Evolutionary conservation across 2,797 vertebrate species (phyloP).

Genomic region (Psittacula derbiana): DNA sequence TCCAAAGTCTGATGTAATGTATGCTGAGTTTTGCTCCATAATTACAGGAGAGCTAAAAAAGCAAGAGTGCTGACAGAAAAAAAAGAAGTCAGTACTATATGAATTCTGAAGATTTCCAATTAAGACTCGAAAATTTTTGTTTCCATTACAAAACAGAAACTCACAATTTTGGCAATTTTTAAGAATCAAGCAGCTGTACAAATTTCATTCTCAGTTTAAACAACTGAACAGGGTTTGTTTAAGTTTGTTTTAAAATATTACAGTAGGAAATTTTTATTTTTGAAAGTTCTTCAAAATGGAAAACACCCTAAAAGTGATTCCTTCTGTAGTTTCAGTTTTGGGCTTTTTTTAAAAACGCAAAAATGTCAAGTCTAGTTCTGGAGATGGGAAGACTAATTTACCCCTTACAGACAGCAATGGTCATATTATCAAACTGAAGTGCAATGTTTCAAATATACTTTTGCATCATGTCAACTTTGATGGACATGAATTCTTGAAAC

Average conservation of each 20-base stretch:
- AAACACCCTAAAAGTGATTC: neutral
- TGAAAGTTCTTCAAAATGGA: neutral
- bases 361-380: neutral
- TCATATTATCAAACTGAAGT: neutral
- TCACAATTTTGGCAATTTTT: neutral
- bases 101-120: neutral
- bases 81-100: neutral
- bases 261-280: neutral
- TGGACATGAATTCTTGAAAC: neutral
- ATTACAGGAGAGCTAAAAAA: neutral
- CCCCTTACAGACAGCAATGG: neutral
- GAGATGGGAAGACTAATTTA: neutral
- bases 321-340: neutral
- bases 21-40: neutral
- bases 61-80: neutral
- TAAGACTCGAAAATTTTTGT: neutral
- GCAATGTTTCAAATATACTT: neutral
- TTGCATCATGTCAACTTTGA: neutral
- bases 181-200: neutral
- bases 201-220: neutral
- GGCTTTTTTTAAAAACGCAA: fast-evolving
- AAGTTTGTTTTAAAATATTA: neutral
- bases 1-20: neutral
- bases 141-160: neutral
- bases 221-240: neutral